Evolutionary conservation across 2,113 vertebrate species (phyloP).

Genomic region (Crotalus tigris): DNA sequence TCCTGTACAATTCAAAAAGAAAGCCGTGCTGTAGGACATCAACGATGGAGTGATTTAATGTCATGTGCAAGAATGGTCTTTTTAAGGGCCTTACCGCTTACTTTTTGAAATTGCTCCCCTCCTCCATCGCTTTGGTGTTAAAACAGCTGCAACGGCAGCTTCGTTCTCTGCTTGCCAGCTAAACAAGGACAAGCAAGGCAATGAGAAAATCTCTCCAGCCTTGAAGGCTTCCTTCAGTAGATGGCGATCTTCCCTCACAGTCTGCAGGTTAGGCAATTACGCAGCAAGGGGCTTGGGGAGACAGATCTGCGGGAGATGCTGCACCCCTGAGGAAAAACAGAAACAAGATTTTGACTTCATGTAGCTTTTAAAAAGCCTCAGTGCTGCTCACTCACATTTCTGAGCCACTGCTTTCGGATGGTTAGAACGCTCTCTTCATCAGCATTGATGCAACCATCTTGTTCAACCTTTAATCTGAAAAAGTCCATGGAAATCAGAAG

Average conservation of each 20-base stretch:
- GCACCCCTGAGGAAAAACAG: slow-evolving; percentile 3
- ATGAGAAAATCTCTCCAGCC: neutral
- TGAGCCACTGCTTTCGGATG: neutral
- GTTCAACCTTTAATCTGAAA: neutral
- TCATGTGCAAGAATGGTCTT: neutral
- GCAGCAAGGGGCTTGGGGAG: neutral
- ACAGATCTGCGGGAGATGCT: neutral
- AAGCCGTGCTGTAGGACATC: neutral
- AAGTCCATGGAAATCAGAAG: too few relatives aligned
- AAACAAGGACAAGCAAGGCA: neutral
- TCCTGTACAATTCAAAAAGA: neutral
- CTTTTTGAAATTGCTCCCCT: neutral
- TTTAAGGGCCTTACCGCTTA: neutral
- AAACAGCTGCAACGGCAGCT: neutral
- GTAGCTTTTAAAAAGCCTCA: neutral
- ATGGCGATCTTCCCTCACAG: slow-evolving; percentile 54
- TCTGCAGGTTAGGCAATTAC: slow-evolving; percentile 6
- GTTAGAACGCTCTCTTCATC: neutral
- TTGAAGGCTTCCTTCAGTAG: slow-evolving; percentile 42
- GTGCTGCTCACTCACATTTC: neutral
- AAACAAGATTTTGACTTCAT: neutral
- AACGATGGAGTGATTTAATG: neutral
- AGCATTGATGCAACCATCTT: neutral
- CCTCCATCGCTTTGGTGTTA: neutral
- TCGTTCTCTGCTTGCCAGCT: neutral